phyloP scores from a whole-genome alignment of 1,140 invertebrate genomes.

The Hesperophylax magnus region DNA sequence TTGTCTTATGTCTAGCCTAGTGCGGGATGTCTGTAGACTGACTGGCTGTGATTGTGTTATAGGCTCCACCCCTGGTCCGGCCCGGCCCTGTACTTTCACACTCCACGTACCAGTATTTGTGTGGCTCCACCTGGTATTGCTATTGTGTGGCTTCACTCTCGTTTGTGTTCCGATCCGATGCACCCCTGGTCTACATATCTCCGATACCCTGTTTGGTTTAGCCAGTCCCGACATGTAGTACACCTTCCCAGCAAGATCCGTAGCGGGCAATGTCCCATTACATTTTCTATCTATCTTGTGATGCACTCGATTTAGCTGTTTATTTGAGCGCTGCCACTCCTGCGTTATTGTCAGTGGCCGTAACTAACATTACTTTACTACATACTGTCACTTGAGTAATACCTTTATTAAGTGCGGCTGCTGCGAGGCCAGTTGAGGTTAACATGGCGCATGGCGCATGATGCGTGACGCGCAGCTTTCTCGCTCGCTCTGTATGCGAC shows the following conservation, averaged over 20 bases:
- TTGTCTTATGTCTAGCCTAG: constrained; percentile 7
- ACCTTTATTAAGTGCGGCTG: too few species aligned
- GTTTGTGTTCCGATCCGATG: constrained; percentile 52
- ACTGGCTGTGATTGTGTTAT: constrained; percentile 47
- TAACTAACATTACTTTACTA: constrained; percentile 4
- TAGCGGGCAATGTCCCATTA: constrained; percentile 19
- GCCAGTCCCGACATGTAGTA: constrained; percentile 12
- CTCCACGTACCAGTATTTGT: constrained; percentile 46
- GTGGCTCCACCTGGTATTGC: constrained; percentile 51
- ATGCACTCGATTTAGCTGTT: constrained; percentile 45
- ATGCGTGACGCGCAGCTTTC: neutral
- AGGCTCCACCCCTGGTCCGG: constrained; percentile 41
- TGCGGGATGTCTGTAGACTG: constrained; percentile 5
- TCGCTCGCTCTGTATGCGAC: neutral
- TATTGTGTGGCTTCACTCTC: constrained; percentile 51
- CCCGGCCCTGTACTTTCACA: constrained; percentile 40
- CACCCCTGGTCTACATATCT: constrained; percentile 54
- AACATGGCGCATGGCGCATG: too few species aligned
- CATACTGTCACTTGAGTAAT: neutral
- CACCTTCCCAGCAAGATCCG: neutral
- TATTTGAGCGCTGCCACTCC: constrained; percentile 39
- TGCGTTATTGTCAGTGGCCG: constrained; percentile 48
- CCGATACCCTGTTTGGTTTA: constrained; percentile 43
- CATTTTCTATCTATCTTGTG: neutral
- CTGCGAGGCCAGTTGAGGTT: too few species aligned